Conservation (phyloP, 2,888 invertebrate genomes). For the Orgyia antiqua region DNA sequence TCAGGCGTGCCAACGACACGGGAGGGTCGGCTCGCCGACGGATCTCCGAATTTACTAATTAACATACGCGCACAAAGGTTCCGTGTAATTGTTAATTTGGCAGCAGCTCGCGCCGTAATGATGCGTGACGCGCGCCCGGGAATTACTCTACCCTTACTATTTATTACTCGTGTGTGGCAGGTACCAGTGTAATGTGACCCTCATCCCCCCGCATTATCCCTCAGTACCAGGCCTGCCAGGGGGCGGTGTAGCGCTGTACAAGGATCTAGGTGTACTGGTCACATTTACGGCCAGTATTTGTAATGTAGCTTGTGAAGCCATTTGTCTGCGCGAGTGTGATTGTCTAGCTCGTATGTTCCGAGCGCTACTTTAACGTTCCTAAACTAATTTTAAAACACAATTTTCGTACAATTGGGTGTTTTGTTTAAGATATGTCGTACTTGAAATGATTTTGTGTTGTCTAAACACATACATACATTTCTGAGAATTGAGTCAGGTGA, state of each 20-base stretch:
- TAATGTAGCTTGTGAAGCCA: constrained; percentile 59
- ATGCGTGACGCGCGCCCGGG: constrained; percentile 47
- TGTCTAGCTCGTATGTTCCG: constrained; percentile 25
- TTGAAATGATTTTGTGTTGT: neutral
- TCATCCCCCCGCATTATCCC: constrained; percentile 1
- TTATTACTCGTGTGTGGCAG: constrained; percentile 57
- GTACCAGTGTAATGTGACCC: constrained; percentile 31
- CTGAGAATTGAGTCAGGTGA: too few relatives aligned
- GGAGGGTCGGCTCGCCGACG: constrained; percentile 16
- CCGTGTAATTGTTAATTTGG: constrained; percentile 72
- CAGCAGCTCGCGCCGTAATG: constrained; percentile 64
- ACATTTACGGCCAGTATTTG: constrained; percentile 50
- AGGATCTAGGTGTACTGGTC: constrained; percentile 35
- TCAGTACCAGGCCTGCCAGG: neutral
- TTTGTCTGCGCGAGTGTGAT: constrained; percentile 42
- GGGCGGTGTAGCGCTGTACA: neutral
- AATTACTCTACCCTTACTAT: constrained; percentile 30
- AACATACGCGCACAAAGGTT: constrained; percentile 58
- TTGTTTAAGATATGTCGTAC: constrained; percentile 6
- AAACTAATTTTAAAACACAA: constrained; percentile 31
- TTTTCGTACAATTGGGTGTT: constrained; percentile 19
- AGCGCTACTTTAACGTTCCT: constrained; percentile 27
- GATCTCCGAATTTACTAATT: constrained; percentile 62
- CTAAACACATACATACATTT: too few relatives aligned
- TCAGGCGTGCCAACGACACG: constrained; percentile 14